Evolutionary conservation across 53 echinoderm and acorn worm species (phyloP).

Genomic region (Apostichopus leukothele): DNA sequence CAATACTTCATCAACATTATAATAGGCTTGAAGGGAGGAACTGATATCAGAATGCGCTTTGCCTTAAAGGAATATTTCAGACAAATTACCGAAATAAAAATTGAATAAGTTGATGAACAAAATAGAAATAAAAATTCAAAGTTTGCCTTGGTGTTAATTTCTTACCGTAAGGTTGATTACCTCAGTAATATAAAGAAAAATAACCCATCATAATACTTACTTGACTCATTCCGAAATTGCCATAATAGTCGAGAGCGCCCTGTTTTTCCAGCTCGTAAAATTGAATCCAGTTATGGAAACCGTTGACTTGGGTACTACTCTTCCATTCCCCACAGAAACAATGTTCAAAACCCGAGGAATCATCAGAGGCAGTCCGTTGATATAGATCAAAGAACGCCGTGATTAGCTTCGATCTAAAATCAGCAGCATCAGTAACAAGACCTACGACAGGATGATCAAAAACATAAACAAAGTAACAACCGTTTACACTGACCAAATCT

Average conservation of each 20-base stretch:
- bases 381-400: constrained; percentile 51
- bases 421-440: constrained; percentile 19
- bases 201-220: constrained; percentile 22
- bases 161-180: too few species aligned
- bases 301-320: constrained; percentile 53
- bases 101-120: too few species aligned
- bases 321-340: constrained; percentile 62
- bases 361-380: constrained; percentile 39
- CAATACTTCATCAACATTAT: too few species aligned
- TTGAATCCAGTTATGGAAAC: constrained; percentile 63
- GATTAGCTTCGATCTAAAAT: constrained; percentile 45
- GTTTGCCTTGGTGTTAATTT: too few species aligned
- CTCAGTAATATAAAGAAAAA: too few species aligned
- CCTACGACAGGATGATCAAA: constrained; percentile 11
- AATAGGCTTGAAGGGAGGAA: neutral
- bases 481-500: too few species aligned
- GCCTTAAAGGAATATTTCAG: neutral
- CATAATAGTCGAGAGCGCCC: constrained; percentile 48
- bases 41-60: neutral
- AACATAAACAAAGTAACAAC: neutral
- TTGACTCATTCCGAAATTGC: constrained; percentile 48
- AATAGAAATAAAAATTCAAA: too few species aligned
- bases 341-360: constrained; percentile 67
- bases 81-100: too few species aligned
- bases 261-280: constrained; percentile 55